Percentiles rank a stretch among this genome's conserved stretches.
Evolutionary conservation across 2,888 invertebrate genomes (phyloP).

Genomic region (Artemia sinica): DNA sequence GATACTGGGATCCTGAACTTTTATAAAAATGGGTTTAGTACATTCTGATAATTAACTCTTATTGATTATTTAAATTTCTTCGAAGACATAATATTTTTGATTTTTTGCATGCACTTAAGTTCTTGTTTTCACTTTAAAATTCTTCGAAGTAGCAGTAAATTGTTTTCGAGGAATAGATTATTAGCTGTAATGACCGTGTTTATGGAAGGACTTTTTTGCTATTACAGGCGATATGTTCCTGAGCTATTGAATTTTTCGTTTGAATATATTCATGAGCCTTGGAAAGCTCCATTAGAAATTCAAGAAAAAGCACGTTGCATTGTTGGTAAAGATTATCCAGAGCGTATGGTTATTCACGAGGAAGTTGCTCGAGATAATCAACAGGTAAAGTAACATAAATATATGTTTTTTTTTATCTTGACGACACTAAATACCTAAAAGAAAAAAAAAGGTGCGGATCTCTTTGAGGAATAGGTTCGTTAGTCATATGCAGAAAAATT

Average conservation of each 20-base stretch:
- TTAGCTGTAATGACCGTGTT: no score
- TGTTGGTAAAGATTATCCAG: slow-evolving; percentile 41
- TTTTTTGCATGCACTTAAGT: no score
- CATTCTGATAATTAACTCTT: no score
- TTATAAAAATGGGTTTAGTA: no score
- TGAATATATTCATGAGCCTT: slow-evolving; percentile 51
- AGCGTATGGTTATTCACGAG: slow-evolving; percentile 45
- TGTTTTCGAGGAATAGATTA: no score
- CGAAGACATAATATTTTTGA: no score
- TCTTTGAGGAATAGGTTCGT: not conserved
- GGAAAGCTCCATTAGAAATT: slow-evolving; percentile 45
- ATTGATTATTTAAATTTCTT: no score
- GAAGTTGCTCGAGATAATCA: slow-evolving; percentile 39
- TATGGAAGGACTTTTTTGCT: slow-evolving; percentile 12
- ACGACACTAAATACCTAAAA: not conserved
- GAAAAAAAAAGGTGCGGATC: no score
- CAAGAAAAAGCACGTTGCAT: slow-evolving; percentile 46
- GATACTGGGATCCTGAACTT: no score
- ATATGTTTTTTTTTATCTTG: not conserved
- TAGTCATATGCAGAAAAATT: no score
- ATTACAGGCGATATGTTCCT: slow-evolving; percentile 44
- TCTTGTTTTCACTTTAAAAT: no score
- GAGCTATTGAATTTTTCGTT: slow-evolving; percentile 43
- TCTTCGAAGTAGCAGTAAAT: no score
- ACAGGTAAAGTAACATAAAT: slow-evolving; percentile 30